Base-by-base conservation (phyloP, 23 tunicate species). In the Styela clava region DNA sequence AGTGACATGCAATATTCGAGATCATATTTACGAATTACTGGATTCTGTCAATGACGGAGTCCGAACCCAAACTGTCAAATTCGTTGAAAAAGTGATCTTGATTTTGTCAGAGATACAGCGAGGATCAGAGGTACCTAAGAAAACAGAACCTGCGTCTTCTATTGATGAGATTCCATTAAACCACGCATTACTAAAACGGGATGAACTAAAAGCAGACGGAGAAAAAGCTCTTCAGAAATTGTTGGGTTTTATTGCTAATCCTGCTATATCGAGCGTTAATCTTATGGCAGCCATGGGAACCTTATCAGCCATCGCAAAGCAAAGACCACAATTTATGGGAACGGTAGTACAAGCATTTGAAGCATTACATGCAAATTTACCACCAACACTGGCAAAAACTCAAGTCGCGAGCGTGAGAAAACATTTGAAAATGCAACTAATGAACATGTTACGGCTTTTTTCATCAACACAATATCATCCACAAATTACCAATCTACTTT, bases 401-500 rank as follows among this genome's bases (percentile, higher is more conserved):
- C 99, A 96, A 85, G 99, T 96, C 0, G 82, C 89, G 24, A 96
- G 89, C 68, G 99, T 96, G 16, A 63, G 97, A 29, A 96, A 96
- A 63, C 93, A 87, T 63, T 65, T 96, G 33, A 87, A 88, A 71
- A 91, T 96, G 88, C 97, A 96, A 62, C 78, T 96, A 3, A 84
- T 96, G 82, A 92, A 91, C 71, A 35, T 96, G 76, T 78, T 96
- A 16, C 81, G 89, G 2, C 89, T 71, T 65, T 79, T 85, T 32
- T 74, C 70, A 2, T 82, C 97, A 1, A 26, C 69, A 19, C 90
- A 84, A 35, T 86, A 73, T 78, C 92, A 91, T 52, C 84, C 94
- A 31, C 96, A 91, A 91, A 96, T 96, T 51, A 91, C 97, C 2
- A 85, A 87, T 51, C 64, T 96, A 44, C 65, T 96, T 35, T 84